Evolutionary conservation across 2,888 invertebrate species (phyloP).

Genomic region (Lottia scabra): DNA sequence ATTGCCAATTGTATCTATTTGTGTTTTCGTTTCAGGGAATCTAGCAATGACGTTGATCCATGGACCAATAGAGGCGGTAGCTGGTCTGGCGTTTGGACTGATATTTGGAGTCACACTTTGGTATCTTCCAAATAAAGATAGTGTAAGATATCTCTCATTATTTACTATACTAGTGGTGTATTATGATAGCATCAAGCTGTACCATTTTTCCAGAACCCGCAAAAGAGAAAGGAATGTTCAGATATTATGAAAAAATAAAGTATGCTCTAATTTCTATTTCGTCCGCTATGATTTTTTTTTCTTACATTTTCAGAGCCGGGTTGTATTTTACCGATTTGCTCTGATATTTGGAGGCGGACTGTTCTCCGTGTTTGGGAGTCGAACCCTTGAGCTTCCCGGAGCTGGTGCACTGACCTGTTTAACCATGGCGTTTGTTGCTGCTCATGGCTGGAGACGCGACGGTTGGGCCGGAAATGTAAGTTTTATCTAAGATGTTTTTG

Average conservation of each 20-base stretch:
- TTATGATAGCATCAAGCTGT: too few species aligned
- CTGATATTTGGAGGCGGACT: constrained; percentile 84
- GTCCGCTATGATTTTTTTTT: background rate
- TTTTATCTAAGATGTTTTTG: background rate
- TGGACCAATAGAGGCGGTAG: constrained; percentile 57
- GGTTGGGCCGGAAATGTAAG: constrained; percentile 30
- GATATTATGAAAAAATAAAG: too few species aligned
- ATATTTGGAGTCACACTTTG: constrained; percentile 81
- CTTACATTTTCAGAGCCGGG: constrained; percentile 24
- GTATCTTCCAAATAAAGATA: constrained; percentile 80
- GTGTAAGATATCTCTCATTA: constrained; percentile 11
- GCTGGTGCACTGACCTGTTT: constrained; percentile 76
- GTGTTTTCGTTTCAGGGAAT: constrained; percentile 9
- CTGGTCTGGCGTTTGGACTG: constrained; percentile 82
- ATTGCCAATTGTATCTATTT: too few species aligned
- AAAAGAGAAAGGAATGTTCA: too few species aligned
- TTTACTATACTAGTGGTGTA: too few species aligned
- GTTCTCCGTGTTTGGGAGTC: constrained; percentile 86
- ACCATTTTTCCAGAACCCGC: too few species aligned
- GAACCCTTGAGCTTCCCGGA: constrained; percentile 78
- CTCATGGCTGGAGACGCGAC: constrained; percentile 51
- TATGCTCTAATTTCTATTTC: too few species aligned
- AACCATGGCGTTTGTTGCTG: constrained; percentile 55
- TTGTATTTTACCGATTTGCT: constrained; percentile 73
- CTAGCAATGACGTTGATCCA: constrained; percentile 40